A percentile compares a stretch with the other conserved stretches of the same genome.
Conservation (phyloP, 2,888 invertebrate species). For the Scotopteryx bipunctaria region DNA sequence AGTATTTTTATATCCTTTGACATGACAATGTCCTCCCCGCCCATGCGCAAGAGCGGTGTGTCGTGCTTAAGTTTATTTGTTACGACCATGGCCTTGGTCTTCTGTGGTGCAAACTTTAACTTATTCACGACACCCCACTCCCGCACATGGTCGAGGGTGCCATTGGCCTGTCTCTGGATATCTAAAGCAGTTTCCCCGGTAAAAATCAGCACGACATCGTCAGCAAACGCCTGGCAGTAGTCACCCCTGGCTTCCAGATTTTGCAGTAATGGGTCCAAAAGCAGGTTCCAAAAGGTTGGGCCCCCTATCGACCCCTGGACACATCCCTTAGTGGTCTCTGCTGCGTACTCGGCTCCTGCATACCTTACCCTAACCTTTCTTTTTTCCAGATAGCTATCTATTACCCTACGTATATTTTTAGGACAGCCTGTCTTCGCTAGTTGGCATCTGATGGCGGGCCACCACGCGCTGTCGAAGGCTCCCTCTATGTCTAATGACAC, state of each 20-base stretch:
- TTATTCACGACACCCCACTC: not conserved
- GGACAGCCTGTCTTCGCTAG: not conserved
- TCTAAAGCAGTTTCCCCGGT: not conserved
- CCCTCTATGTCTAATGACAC: too few relatives aligned
- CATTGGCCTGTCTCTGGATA: not conserved
- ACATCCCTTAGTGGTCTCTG: not conserved
- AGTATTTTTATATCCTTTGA: not conserved
- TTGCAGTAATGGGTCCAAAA: not conserved
- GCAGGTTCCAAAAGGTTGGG: not conserved
- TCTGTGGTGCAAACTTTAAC: not conserved
- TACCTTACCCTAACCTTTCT: not conserved
- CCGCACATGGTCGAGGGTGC: not conserved
- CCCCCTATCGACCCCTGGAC: constrained; percentile 1
- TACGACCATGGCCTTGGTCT: not conserved
- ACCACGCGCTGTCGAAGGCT: too few relatives aligned
- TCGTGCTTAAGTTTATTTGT: not conserved
- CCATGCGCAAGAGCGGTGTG: not conserved
- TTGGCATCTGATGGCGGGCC: not conserved
- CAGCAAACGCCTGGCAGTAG: not conserved
- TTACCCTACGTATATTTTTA: too few relatives aligned
- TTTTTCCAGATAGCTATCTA: too few relatives aligned
- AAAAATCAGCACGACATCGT: not conserved
- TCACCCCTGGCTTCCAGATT: not conserved
- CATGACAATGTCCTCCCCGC: not conserved
- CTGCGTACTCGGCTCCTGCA: not conserved